Conservation (phyloP, 2,113 vertebrate genomes). For the Leuciscus idus region DNA sequence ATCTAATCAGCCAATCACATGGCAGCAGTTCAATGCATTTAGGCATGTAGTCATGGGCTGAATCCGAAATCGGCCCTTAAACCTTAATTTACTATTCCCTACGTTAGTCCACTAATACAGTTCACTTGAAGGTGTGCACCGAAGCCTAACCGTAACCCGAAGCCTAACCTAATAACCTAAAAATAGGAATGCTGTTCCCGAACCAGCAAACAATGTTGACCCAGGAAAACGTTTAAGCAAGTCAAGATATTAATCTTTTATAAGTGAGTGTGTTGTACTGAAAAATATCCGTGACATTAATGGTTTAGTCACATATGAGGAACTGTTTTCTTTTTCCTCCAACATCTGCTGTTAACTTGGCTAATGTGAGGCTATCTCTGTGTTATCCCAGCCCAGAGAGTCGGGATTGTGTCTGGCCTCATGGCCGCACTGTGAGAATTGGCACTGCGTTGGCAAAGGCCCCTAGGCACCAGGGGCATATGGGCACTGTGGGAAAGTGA, state of each 20-base stretch:
- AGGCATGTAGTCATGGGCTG: no score
- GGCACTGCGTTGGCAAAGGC: slow-evolving; percentile 40
- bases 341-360: slow-evolving; percentile 36
- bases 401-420: slow-evolving; percentile 32
- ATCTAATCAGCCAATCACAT: no score
- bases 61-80: no score
- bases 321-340: neutral
- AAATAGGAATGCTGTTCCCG: neutral
- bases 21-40: no score
- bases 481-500: slow-evolving; percentile 64
- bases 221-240: neutral
- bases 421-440: slow-evolving; percentile 31
- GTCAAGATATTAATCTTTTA: neutral
- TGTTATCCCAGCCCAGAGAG: slow-evolving; percentile 26
- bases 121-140: no score
- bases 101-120: no score
- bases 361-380: neutral
- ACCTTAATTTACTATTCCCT: no score
- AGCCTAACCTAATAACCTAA: neutral
- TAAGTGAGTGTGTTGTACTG: neutral
- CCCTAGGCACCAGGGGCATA: slow-evolving; percentile 32
- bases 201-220: neutral
- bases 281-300: neutral
- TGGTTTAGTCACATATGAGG: slow-evolving; percentile 17
- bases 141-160: neutral